Conservation (phyloP, 2,888 invertebrate genomes). For the Drosophila ezoana region DNA sequence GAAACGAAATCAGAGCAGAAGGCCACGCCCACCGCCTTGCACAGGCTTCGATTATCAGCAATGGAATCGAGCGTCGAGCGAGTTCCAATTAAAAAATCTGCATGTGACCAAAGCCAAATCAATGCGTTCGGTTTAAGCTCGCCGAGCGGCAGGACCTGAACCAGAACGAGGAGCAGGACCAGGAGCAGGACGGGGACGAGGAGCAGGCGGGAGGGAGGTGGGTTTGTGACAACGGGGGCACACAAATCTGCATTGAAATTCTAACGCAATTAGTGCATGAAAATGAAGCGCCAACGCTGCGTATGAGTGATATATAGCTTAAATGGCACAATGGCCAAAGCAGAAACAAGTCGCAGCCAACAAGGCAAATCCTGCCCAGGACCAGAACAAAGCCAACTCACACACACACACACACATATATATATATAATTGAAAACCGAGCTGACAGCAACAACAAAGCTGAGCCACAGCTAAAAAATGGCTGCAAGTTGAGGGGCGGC, state of each 20-base stretch:
- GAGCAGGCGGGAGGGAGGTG: neutral
- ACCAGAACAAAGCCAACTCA: conserved; percentile 34
- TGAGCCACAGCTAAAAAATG: conserved; percentile 23
- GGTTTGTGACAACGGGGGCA: neutral
- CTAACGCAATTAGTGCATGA: conserved; percentile 79
- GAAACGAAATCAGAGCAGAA: conserved; percentile 48
- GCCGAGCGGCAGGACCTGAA: conserved; percentile 1
- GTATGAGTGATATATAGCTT: conserved; percentile 79
- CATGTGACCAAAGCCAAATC: conserved; percentile 75
- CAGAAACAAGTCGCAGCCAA: conserved; percentile 28
- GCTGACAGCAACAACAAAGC: conserved; percentile 23
- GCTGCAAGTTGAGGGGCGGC: conserved; percentile 19
- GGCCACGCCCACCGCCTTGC: conserved; percentile 40
- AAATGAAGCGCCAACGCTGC: conserved; percentile 75
- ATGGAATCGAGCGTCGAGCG: conserved; percentile 27
- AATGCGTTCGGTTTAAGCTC: conserved; percentile 43
- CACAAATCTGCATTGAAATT: conserved; percentile 65
- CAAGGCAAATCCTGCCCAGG: conserved; percentile 36
- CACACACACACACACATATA: conserved; percentile 7
- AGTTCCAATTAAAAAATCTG: conserved; percentile 77
- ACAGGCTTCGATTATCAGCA: conserved; percentile 51
- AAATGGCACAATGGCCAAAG: conserved; percentile 60
- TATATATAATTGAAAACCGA: conserved; percentile 63
- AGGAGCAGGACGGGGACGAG: no score
- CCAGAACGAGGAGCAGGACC: neutral